Conservation (phyloP, 2,797 vertebrate species). For the Percopsis omiscomaycus region DNA sequence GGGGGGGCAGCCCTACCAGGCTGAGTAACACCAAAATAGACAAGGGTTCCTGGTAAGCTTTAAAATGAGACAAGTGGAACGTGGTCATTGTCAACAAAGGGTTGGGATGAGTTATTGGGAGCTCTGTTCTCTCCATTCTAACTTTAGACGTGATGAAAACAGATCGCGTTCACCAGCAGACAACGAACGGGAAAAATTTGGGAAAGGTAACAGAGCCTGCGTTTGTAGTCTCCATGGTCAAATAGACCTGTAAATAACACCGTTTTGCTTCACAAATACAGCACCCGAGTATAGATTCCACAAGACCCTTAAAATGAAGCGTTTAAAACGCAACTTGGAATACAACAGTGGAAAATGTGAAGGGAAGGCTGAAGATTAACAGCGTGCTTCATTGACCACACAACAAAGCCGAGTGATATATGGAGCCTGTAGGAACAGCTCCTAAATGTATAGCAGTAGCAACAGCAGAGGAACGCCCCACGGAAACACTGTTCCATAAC, state of each 20-base stretch:
- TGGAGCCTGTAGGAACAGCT: conserved; percentile 14
- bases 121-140: conserved; percentile 7
- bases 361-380: conserved; percentile 11
- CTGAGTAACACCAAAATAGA: conserved; percentile 72
- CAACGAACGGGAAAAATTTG: not conserved
- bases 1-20: conserved; percentile 18
- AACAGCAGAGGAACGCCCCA: conserved; percentile 4
- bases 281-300: not conserved
- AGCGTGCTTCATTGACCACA: conserved; percentile 3
- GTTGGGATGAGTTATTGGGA: conserved; percentile 1
- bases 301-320: not conserved
- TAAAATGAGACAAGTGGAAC: conserved; percentile 57
- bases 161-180: not conserved
- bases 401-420: conserved; percentile 17
- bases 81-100: conserved; percentile 22
- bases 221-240: not conserved
- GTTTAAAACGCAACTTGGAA: conserved; percentile 8
- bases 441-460: conserved; percentile 6
- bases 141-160: conserved; percentile 11
- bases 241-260: not conserved
- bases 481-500: conserved; percentile 20
- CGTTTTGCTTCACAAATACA: too few species aligned
- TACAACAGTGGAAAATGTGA: conserved; percentile 7
- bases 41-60: conserved; percentile 60
- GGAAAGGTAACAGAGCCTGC: too few species aligned